Base-by-base conservation (phyloP, 2,888 invertebrate genomes). In the Spilarctia lutea region DNA sequence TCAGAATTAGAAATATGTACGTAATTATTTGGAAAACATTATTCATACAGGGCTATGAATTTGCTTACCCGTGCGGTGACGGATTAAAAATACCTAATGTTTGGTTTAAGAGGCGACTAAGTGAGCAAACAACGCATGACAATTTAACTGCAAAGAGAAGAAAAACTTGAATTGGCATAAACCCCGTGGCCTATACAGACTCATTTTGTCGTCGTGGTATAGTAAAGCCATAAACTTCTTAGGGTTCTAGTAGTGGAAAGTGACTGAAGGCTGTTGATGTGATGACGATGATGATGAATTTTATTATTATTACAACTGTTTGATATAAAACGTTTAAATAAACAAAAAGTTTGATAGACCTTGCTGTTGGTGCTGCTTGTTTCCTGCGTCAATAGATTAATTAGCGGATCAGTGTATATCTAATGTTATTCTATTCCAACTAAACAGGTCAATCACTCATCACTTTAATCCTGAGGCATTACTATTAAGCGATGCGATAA, bases 401-500 rank as follows among this genome's bases (percentile, higher is more conserved):
- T 27, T 27, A 60, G 27, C 13, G 60, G 60, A 60, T 60, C 16
- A 60, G 27, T 60, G 60, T 60, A 60, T 27, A 16, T 60, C 60
- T 60, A 60, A 60, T 27, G 60, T 27, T 27, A 60, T 16, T 60
- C 60, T 60, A 27, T 27, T 60, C 13, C 60, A 27, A 60, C 27
- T 60, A 63, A 63, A 18, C 63, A 63, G 63, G 30, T 18, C 63
- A 30, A 63, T 63, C 30, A 18, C 30, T 63, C 63, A 63, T 30
- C 63, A 30, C 65, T 35, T 66, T 42, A 39, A 68, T 42, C 45
- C 27, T 68, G n/a, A 30, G 2, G 7, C 16, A 16, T 27, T 24
- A 35, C 35, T 33, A 66, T 18, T 42, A 24, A 48, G 65, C 24
- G 72, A 60, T 66, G 33, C 79, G 52, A 79, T 80, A 80, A 79